Evolutionary conservation across 2,797 vertebrate species (phyloP), one percentile per base, ranked within the genome.

Genomic region (Oryzias sinensis): DNA sequence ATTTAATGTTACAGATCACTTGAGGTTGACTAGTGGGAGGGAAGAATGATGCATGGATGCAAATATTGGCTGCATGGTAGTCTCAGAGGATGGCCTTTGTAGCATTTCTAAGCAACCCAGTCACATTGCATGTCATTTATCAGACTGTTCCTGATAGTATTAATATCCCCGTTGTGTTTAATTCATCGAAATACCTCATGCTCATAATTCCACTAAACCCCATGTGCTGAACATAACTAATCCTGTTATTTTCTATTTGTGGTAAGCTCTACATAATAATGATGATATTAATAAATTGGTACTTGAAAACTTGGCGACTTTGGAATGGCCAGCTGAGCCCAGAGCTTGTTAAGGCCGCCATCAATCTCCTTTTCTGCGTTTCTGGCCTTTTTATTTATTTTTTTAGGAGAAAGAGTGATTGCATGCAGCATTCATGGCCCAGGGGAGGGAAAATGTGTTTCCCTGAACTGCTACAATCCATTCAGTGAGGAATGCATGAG

Each of bases 361-460:
- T 86, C 85, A 82, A 79, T 88, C 84, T 83, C 67, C 53, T 63
- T 69, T 64, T 76, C 59, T 65, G 68, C 70, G 52, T 69, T 68
- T 70, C 65, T 72, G 65, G 73, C 71, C 77, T 37, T 37, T 37
- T 37, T 37, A 11, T 33, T 27, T 33, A 7, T 37, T 37, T 55
- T 74, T 76, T 82, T 68, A 86, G 76, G 68, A 54, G 65, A 43
- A 66, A 65, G 59, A 78, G 50, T 74, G 84, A 90, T 89, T 85
- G 81, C 72, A 76, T 81, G 73, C 74, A 67, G 73, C 79, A 64
- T 77, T 81, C 24, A 50, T 77, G 9, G 49, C 78, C 66, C 78
- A 4, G 54, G 79, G 67, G 77, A 82, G 60, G 67, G 40, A 80
- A 84, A 81, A 76, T 76, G 76, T 59, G 50, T 78, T 80, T 76